phyloP scores from a whole-genome alignment of 2,888 invertebrate genomes.

The Neocrepidodera transversa region DNA sequence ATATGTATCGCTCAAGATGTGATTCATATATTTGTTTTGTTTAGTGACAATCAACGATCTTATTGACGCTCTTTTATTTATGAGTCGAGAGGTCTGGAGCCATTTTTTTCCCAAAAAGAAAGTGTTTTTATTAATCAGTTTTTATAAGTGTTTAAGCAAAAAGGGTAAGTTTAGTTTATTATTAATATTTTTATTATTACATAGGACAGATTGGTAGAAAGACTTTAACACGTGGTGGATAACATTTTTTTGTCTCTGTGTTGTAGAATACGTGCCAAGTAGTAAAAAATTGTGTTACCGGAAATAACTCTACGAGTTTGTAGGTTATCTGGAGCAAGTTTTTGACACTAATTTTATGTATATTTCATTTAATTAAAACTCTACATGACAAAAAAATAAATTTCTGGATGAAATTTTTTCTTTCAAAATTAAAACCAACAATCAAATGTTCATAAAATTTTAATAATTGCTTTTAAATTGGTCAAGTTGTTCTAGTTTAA shows the following conservation, averaged over 20 bases:
- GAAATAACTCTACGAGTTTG: conserved; percentile 19
- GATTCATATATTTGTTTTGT: conserved; percentile 31
- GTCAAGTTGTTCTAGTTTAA: no score
- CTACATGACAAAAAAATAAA: no score
- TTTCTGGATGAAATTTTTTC: no score
- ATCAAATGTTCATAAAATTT: no score
- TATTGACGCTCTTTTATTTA: conserved; percentile 16
- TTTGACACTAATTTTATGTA: not conserved
- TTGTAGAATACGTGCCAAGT: conserved; percentile 20
- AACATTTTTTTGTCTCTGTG: conserved; percentile 3
- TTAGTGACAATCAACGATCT: conserved; percentile 15
- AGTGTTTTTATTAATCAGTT: no score
- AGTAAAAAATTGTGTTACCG: conserved; percentile 21
- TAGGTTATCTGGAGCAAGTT: conserved; percentile 19
- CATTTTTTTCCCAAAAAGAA: no score
- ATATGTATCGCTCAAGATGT: conserved; percentile 34
- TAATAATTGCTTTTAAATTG: no score
- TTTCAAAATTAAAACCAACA: no score
- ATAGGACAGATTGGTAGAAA: not conserved
- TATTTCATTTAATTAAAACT: no score
- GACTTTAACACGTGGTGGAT: conserved; percentile 7
- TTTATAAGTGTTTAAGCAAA: no score
- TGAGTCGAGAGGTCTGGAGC: not conserved
- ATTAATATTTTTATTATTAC: not conserved
- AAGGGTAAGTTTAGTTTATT: not conserved